Evolutionary conservation across 2,113 vertebrate genomes (phyloP), one percentile per base, ranked within the genome.

Genomic region (Narcine bancroftii): DNA sequence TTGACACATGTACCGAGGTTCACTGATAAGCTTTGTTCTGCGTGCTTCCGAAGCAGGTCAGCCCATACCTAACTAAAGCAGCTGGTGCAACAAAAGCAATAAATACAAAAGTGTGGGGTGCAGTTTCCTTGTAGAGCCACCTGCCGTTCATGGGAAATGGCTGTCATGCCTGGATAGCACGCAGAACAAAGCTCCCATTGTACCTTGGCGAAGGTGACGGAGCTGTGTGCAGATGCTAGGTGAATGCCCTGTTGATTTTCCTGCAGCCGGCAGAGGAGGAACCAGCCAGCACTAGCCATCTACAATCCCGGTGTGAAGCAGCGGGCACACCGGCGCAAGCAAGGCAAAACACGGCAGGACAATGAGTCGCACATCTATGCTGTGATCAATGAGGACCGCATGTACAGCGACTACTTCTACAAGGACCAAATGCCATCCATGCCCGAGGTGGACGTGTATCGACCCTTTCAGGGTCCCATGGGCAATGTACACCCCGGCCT

Each of bases 291-390:
- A 0, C 92, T 97, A 0, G 97, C 97, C 56, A 95, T 97, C 93
- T 98, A 97, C 94, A 97, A 98, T 0, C 66, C 95, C 60, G 96
- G 96, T 0, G 94, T 96, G 92, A 97, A 95, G 4, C 96, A 97
- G 50, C 96, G 97, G 93, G 92, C 95, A 29, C 96, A 95, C 66
- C 92, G 92, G 5, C 79, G 69, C 0, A 93, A 95, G 45, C 97
- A 97, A 63, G 77, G 93, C 42, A 98, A 97, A 93, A 92, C 47
- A 0, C 96, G 96, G 4, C 95, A 96, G 0, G 95, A 96, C 42
- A 98, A 96, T 0, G 97, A 98, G 0, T 97, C 98, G 6, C 98
- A 98, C 2, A 95, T 99, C 85, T 99, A 99, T 15, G 97, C 95
- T 0, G 96, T 97, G 92, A 98, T 99, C 21, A 98, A 99, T 0